Evolutionary conservation across 92 coral and sea anemone species (phyloP), one percentile per base, ranked within the genome.

Genomic region (Palythoa grandis): DNA sequence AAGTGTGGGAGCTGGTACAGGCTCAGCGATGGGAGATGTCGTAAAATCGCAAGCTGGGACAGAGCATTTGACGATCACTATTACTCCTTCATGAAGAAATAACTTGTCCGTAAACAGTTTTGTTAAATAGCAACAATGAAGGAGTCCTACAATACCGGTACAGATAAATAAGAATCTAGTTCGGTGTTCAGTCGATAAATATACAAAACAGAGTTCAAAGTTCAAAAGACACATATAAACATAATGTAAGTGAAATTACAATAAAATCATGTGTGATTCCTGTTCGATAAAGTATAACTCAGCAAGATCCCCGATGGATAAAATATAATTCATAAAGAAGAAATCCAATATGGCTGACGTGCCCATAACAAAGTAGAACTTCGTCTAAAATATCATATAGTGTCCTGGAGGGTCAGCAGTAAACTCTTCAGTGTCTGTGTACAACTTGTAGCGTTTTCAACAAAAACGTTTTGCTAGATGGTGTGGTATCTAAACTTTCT

Each of bases 341-440:
- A 11, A 68, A 68, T 68, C 6, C 17, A 68, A 25, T 68, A 68
- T 68, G 72, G 43, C 16, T 43, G 40, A 24, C 72, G 39, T 25
- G 6, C 72, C 23, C 72, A 3, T 24, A 3, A 68, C 72, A 68
- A 16, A 22, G 40, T 68, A 68, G 39, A 68, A 68, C 72, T 68
- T 68, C 38, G 72, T 68, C 4, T 23, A 68, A 38, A 68, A 13
- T 68, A 39, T 68, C 43, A 68, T 11, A 11, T 68, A 68, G 17
- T 68, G 72, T 68, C 72, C 72, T 68, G 22, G 72, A 68, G 72
- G 15, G 39, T 68, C 72, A 68, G 72, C 5, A 43, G 72, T 68
- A 68, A 68, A 68, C 72, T 68, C 72, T 68, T 68, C 72, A 68
- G n/a, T n/a, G n/a, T n/a, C n/a, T n/a, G n/a, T n/a, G n/a, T n/a